phyloP scores from a whole-genome alignment of 2,888 invertebrate species.

The Liposcelis brunnea region DNA sequence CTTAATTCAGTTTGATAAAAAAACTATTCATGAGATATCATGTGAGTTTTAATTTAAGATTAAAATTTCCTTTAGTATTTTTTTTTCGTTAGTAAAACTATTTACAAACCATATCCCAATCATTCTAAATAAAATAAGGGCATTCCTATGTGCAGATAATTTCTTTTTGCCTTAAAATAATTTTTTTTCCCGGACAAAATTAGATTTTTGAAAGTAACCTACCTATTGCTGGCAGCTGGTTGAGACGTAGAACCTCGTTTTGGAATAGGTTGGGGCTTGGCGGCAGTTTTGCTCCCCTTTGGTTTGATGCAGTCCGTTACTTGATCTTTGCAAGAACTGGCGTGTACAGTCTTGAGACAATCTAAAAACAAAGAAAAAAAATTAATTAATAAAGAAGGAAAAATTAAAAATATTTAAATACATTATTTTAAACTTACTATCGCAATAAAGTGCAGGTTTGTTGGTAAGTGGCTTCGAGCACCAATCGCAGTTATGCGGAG shows the following conservation, averaged over 20 bases:
- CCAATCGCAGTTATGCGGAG: constrained; percentile 54
- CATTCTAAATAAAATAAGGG: no score
- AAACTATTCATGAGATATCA: no score
- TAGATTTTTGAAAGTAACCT: constrained; percentile 16
- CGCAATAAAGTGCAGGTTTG: constrained; percentile 69
- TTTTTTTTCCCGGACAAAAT: no score
- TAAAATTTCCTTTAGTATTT: no score
- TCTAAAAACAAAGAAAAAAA: constrained; percentile 33
- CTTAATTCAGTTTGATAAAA: no score
- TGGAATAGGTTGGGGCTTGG: constrained; percentile 5
- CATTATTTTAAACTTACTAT: constrained; percentile 40
- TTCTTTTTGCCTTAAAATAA: no score
- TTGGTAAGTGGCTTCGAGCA: constrained; percentile 61
- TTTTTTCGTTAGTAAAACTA: no score
- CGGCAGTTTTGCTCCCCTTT: constrained; percentile 26
- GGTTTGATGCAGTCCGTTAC: constrained; percentile 65
- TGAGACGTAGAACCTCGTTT: not conserved
- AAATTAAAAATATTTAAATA: constrained; percentile 6
- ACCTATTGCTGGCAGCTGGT: constrained; percentile 26
- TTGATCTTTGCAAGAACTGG: constrained; percentile 76
- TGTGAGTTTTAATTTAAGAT: no score
- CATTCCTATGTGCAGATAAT: no score
- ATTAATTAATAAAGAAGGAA: constrained; percentile 14
- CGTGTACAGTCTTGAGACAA: constrained; percentile 74
- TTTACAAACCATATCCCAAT: no score